Percentiles rank a stretch among this genome's conserved stretches.
Conservation (phyloP, 2,888 invertebrate genomes). For the Archips crataeganus region DNA sequence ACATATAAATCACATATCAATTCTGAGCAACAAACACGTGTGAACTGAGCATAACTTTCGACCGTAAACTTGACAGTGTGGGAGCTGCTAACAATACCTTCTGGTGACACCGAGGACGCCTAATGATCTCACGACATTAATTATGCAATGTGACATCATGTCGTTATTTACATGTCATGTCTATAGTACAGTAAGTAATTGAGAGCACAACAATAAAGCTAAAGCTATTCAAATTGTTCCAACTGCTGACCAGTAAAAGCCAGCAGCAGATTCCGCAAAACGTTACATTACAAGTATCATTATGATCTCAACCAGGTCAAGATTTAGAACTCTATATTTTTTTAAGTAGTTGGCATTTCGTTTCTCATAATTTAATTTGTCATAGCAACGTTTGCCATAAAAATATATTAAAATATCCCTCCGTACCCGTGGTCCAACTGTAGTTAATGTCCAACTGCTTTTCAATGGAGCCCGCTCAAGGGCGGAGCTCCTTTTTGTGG, state of each 20-base stretch:
- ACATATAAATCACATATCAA: slow-evolving; percentile 17
- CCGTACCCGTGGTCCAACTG: no score
- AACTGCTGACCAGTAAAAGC: not conserved
- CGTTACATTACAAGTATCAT: no score
- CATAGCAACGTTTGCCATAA: no score
- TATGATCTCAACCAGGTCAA: no score
- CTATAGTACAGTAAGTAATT: not conserved
- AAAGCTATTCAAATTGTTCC: not conserved
- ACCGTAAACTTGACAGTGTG: slow-evolving; percentile 62
- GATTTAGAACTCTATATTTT: no score
- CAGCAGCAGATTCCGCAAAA: not conserved
- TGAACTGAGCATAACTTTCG: slow-evolving; percentile 48
- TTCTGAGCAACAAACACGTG: slow-evolving; percentile 21
- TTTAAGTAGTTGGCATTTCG: no score
- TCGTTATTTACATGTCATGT: slow-evolving; percentile 16
- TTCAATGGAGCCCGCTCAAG: no score
- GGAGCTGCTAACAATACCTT: slow-evolving; percentile 46
- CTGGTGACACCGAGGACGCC: slow-evolving; percentile 29
- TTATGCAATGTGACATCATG: slow-evolving; percentile 40
- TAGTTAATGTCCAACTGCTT: no score
- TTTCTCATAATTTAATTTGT: no score
- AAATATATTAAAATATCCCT: no score
- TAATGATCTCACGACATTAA: slow-evolving; percentile 39
- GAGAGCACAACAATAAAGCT: not conserved
- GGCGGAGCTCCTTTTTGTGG: no score